Evolutionary conservation across 2,113 vertebrate genomes (phyloP), one percentile per base, ranked within the genome.

Genomic region (Microtus oregoni): DNA sequence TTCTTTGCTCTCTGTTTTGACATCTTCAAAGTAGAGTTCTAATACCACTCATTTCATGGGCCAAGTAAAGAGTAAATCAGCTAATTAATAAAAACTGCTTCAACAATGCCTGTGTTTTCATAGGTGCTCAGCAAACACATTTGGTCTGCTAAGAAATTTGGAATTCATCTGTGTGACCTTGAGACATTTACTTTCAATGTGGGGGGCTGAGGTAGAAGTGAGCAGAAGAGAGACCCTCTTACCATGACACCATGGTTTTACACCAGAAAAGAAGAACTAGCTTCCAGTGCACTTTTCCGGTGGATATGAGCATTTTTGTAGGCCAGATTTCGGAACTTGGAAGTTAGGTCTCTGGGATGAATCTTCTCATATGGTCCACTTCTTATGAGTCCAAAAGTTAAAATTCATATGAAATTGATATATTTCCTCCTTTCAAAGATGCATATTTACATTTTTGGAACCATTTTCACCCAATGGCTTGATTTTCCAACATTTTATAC

Each of bases 381-480:
- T 91, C 63, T 75, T n/a, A 41, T 65, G 41, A 55, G 12, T 9
- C 12, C 2, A 55, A 30, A 8, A 4, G 5, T 78, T 52, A 58
- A 72, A 93, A 65, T 97, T 97, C 97, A 96, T 92, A 86, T 73
- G 30, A 92, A 20, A 5, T 1, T 19, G 8, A 20, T 63, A 20
- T 2, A 35, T 11, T 22, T 77, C 77, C 86, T 91, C 12, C 28
- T 87, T 89, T 78, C 3, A 35, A 82, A 52, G 11, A 82, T 58
- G 7, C 6, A 26, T 55, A n/a, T 8, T 82, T 1, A 82, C 52
- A n/a, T 38, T 81, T 61, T 82, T 24, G 38, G 35, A 81, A 81
- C 20, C 12, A 63, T 91, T 81, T 30, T 85, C 28, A 2, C 79
- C 38, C 11, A 87, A 41, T 41, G 70, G 35, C 55, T 95, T 92